Evolutionary conservation across 1,140 invertebrate genomes (phyloP).

Genomic region (Drosophila littoralis): DNA sequence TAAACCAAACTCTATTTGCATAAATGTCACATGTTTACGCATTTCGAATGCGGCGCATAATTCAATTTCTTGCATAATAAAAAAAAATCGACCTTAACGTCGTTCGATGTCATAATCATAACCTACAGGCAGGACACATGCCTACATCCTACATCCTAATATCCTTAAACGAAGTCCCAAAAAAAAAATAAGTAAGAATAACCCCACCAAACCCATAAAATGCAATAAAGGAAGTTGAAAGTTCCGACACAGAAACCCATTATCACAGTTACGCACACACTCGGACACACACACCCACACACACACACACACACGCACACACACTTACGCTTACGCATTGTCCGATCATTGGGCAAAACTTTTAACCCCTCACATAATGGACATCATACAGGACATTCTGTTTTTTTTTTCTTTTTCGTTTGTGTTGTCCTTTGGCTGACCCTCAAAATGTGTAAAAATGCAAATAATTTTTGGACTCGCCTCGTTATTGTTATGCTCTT

Average conservation of each 20-base stretch:
- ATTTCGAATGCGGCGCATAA: conserved; percentile 39
- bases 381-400: conserved; percentile 68
- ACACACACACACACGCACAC: conserved; percentile 28
- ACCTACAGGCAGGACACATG: conserved; percentile 45
- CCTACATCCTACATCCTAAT: conserved; percentile 30
- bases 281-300: conserved; percentile 33
- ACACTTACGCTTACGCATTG: conserved; percentile 47
- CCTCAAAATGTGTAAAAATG: conserved; percentile 81
- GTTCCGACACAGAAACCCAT: conserved; percentile 82
- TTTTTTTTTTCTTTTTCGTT: conserved; percentile 49
- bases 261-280: conserved; percentile 71
- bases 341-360: conserved; percentile 72
- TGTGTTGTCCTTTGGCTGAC: conserved; percentile 69
- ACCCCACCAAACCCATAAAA: conserved; percentile 68
- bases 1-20: conserved; percentile 58
- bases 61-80: conserved; percentile 45
- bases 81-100: conserved; percentile 38
- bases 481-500: conserved; percentile 79
- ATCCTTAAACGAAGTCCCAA: conserved; percentile 33
- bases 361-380: conserved; percentile 75
- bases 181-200: conserved; percentile 31
- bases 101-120: conserved; percentile 73
- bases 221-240: conserved; percentile 82
- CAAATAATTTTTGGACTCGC: conserved; percentile 70
- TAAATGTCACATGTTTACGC: conserved; percentile 57